phyloP scores from a whole-genome alignment of 2,888 invertebrate genomes.

The Lycocerus yunnanus region DNA sequence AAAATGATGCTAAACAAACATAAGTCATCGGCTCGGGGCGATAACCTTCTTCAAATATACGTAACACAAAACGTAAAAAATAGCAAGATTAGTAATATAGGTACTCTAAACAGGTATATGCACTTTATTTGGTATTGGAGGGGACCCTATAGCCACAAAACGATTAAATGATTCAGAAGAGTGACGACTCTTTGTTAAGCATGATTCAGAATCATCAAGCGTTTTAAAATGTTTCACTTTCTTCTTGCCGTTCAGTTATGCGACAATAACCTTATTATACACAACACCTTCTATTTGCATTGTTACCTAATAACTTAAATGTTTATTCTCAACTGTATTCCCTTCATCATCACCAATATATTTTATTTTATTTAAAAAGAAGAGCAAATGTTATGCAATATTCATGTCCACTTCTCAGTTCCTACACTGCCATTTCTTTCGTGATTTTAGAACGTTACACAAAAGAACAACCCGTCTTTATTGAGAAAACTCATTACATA shows the following conservation, averaged over 20 bases:
- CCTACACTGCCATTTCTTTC: no score
- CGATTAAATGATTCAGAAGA: constrained; percentile 35
- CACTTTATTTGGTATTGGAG: constrained; percentile 34
- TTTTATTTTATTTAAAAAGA: neutral
- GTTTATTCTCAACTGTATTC: neutral
- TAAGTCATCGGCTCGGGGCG: constrained; percentile 29
- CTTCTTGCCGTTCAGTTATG: constrained; percentile 25
- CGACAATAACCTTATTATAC: constrained; percentile 26
- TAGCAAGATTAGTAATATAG: constrained; percentile 33
- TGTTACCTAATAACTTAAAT: constrained; percentile 12
- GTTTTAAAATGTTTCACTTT: constrained; percentile 23
- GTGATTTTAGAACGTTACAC: no score
- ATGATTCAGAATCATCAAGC: constrained; percentile 24
- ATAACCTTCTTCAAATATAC: constrained; percentile 29
- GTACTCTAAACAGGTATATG: constrained; percentile 34
- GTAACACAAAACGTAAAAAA: constrained; percentile 26
- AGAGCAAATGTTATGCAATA: no score
- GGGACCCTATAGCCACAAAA: constrained; percentile 26
- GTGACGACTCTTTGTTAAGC: constrained; percentile 23
- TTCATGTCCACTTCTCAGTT: neutral
- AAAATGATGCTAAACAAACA: constrained; percentile 25
- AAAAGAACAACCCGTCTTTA: no score
- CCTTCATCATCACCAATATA: neutral
- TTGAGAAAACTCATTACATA: no score
- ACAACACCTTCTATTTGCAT: constrained; percentile 3